phyloP scores from a whole-genome alignment of 2,888 invertebrate species.

The Sphecodes monilicornis region DNA sequence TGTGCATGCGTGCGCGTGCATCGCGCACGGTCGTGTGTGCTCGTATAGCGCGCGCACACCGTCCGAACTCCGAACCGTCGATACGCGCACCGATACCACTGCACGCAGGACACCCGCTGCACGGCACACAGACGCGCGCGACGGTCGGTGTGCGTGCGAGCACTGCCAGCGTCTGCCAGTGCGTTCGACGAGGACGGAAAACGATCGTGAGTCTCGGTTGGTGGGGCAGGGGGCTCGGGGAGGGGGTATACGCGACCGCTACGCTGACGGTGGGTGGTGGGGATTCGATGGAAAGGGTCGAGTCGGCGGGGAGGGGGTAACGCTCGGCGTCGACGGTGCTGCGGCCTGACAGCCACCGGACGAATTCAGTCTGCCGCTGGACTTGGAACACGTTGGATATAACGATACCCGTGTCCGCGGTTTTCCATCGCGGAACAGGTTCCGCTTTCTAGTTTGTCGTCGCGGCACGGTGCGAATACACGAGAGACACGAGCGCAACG shows the following conservation, averaged over 20 bases:
- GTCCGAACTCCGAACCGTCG: constrained; percentile 21
- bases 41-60: neutral
- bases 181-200: constrained; percentile 26
- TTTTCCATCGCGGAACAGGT: constrained; percentile 54
- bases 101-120: constrained; percentile 51
- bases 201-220: constrained; percentile 31
- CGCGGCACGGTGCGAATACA: neutral
- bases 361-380: constrained; percentile 82
- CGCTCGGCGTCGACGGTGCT: constrained; percentile 72
- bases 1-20: constrained; percentile 42
- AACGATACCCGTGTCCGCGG: constrained; percentile 56
- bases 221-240: constrained; percentile 22
- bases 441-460: constrained; percentile 48
- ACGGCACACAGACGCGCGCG: constrained; percentile 10
- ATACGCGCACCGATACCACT: constrained; percentile 25
- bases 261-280: constrained; percentile 53
- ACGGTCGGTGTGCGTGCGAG: neutral
- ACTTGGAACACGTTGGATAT: constrained; percentile 74
- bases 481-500: neutral
- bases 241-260: constrained; percentile 68
- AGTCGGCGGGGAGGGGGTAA: constrained; percentile 54
- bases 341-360: constrained; percentile 80
- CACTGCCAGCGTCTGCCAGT: constrained; percentile 48
- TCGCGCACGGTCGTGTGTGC: constrained; percentile 11
- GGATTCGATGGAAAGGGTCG: constrained; percentile 33